phyloP scores from a whole-genome alignment of 2,113 vertebrate species.

The Callipepla squamata region DNA sequence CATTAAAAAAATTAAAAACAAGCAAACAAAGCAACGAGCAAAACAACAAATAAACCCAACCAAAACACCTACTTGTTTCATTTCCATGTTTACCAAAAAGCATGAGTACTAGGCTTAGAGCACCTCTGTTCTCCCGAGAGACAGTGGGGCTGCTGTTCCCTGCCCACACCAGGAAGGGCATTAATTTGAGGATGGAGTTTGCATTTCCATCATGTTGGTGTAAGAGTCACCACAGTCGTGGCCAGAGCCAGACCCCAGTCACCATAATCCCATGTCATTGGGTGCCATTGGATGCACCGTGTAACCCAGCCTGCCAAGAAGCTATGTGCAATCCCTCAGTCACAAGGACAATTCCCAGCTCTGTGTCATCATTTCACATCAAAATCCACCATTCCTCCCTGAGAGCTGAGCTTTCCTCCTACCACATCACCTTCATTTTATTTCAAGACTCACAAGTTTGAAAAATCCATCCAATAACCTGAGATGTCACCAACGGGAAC shows the following conservation, averaged over 20 bases:
- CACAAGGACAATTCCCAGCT: neutral
- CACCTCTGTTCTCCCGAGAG: neutral
- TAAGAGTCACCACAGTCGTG: neutral
- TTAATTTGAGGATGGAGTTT: neutral
- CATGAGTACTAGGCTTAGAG: neutral
- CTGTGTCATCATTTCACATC: neutral
- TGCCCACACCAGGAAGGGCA: neutral
- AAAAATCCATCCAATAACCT: neutral
- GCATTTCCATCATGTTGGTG: neutral
- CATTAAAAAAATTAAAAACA: neutral
- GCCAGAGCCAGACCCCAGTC: neutral
- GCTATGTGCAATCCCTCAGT: fast-evolving
- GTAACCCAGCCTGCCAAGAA: neutral
- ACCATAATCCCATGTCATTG: fast-evolving
- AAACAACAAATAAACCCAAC: neutral
- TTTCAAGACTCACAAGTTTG: neutral
- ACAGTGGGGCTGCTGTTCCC: neutral
- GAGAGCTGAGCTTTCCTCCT: neutral
- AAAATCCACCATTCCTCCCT: neutral
- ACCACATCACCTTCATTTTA: neutral
- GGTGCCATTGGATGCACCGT: neutral
- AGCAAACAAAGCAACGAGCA: neutral
- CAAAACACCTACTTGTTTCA: neutral
- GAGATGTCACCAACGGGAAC: neutral
- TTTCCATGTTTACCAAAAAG: neutral